Evolutionary conservation across 2,797 vertebrate species (phyloP).

Genomic region (Poecile montanus): DNA sequence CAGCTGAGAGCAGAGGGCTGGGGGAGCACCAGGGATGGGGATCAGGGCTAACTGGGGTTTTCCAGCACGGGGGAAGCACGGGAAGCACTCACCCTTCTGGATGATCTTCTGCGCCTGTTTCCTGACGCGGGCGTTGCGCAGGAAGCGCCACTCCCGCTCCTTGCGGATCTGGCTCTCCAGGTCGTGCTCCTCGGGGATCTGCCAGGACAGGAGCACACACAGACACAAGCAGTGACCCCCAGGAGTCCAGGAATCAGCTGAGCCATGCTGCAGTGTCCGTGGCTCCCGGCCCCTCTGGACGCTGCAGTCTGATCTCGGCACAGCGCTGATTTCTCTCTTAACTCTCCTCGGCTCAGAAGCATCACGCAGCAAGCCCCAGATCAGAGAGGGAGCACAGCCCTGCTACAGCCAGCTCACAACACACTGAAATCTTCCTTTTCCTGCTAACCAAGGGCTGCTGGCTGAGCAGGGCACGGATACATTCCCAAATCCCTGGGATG

Average conservation of each 20-base stretch:
- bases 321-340: background rate
- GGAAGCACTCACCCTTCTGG: conserved; percentile 83
- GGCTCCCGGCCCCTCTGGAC: background rate
- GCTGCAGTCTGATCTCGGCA: fast-evolving
- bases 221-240: background rate
- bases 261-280: fast-evolving
- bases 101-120: conserved; percentile 88
- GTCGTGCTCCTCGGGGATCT: conserved; percentile 97
- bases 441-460: background rate
- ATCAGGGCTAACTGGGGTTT: fast-evolving
- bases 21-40: fast-evolving
- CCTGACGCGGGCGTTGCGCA: conserved; percentile 88
- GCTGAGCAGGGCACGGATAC: background rate
- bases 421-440: background rate
- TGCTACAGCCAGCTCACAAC: background rate
- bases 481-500: background rate
- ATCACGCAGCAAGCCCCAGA: background rate
- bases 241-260: fast-evolving
- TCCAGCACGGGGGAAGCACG: background rate
- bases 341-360: background rate
- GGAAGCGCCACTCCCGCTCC: conserved; percentile 95
- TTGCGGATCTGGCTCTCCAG: conserved; percentile 94
- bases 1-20: no score
- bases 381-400: background rate
- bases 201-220: background rate